Base-by-base conservation (phyloP, 2,113 vertebrate genomes). In the Pandion haliaetus region DNA sequence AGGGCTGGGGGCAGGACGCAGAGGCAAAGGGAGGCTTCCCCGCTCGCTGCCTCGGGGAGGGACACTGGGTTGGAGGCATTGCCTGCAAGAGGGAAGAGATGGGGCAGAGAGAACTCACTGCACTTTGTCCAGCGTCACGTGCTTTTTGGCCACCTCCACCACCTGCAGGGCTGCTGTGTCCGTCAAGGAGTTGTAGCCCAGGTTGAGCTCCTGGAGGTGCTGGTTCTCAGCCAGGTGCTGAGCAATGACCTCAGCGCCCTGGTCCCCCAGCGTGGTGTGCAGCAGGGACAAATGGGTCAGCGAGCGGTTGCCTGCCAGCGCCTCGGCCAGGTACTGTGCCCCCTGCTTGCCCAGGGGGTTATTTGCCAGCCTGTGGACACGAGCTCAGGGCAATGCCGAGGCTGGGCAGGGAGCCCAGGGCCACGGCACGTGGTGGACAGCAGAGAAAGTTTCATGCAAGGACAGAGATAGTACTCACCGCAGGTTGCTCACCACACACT, bases 151-250 rank as follows among this genome's bases (percentile, higher is more conserved):
- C 77, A 98, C 99, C 32, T 99, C 98, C 66, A 99, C 99, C 85
- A 99, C 97, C 2, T 47, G 95, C 86, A 99, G 95, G 9, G 99
- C 99, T 0, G 98, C 98, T 2, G 67, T 12, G 87, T 99, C 99
- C 0, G 99, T 98, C 9, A 99, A 99, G 16, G 98, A 98, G 65
- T 99, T 99, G 93, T 99, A 99, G 93, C 99, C 99, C 92, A 99
- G 98, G 7, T 99, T 99, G 81, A 99, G 98, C 94, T 99, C 99
- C 98, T 98, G 97, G 13, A 99, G 98, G 17, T 97, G 97, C 10
- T 58, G 76, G 92, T 99, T 99, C 21, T 91, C 32, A 25, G 97
- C 93, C 80, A 99, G 98, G 58, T 94, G 98, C 59, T 94, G 76
- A 25, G 99, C 98, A 87, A 99, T 97, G 77, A 98, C 83, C 38